Evolutionary conservation across 2,113 vertebrate species (phyloP).

Genomic region (Prochilodus magdalenae): DNA sequence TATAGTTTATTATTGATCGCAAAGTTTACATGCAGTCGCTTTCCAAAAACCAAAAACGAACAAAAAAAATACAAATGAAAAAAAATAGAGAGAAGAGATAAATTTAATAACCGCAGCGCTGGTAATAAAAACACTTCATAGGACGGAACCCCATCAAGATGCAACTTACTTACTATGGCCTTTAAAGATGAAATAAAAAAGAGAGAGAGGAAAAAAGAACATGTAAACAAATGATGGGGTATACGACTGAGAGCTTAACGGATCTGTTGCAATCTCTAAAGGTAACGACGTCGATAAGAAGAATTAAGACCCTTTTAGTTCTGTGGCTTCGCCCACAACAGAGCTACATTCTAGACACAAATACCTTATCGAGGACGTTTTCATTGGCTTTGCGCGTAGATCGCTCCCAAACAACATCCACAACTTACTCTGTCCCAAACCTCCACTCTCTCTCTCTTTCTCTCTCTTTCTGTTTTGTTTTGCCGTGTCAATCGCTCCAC

Average conservation of each 20-base stretch:
- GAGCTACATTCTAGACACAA: constrained; percentile 69
- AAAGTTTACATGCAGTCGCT: constrained; percentile 81
- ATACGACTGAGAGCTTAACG: constrained; percentile 58
- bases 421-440: constrained; percentile 59
- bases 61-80: constrained; percentile 68
- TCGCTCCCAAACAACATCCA: constrained; percentile 61
- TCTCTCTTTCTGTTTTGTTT: too few relatives aligned
- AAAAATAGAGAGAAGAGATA: constrained; percentile 71
- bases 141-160: constrained; percentile 62
- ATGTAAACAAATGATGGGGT: constrained; percentile 69
- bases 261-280: constrained; percentile 69
- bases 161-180: constrained; percentile 67
- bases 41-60: constrained; percentile 74
- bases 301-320: constrained; percentile 79
- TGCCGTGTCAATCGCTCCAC: constrained; percentile 66
- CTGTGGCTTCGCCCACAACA: constrained; percentile 76
- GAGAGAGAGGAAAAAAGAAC: not conserved
- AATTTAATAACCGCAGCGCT: constrained; percentile 68
- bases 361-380: constrained; percentile 69
- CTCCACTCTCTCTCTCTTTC: constrained; percentile 18
- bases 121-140: constrained; percentile 72
- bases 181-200: constrained; percentile 62
- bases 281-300: constrained; percentile 72
- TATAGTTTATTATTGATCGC: constrained; percentile 76
- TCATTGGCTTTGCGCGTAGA: constrained; percentile 56